These are phyloP conservation scores for Sebastes jordani DNA, from an alignment of 2,797 vertebrate genomes.

Conservation along the genomic window DNA sequence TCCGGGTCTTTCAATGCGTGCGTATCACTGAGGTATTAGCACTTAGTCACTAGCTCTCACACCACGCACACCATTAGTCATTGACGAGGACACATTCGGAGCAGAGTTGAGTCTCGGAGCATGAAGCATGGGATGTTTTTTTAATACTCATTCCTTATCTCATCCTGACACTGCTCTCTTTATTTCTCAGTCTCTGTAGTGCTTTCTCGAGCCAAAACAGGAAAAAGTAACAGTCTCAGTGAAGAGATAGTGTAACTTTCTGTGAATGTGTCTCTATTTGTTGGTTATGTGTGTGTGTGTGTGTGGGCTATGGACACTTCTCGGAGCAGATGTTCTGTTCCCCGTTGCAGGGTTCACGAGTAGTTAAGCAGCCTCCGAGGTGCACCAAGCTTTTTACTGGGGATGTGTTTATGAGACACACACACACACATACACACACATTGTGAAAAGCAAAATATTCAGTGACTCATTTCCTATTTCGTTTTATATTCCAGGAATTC, in stretches of 20 bases:
- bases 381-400: conserved; percentile 43
- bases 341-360: conserved; percentile 43
- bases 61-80: conserved; percentile 58
- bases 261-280: conserved; percentile 23
- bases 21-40: conserved; percentile 34
- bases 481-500: conserved; percentile 66
- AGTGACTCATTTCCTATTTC: conserved; percentile 73
- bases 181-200: conserved; percentile 14
- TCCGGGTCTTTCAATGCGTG: conserved; percentile 14
- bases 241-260: conserved; percentile 10
- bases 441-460: conserved; percentile 44
- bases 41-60: conserved; percentile 56
- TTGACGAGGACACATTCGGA: conserved; percentile 44
- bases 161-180: conserved; percentile 44
- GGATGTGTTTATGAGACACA: conserved; percentile 41
- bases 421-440: not conserved
- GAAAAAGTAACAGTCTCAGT: conserved; percentile 10
- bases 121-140: conserved; percentile 32
- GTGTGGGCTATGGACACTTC: conserved; percentile 16
- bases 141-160: conserved; percentile 49
- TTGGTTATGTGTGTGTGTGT: not conserved
- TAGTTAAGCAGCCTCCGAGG: conserved; percentile 49
- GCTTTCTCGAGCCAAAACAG: conserved; percentile 19
- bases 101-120: conserved; percentile 42
- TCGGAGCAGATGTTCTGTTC: conserved; percentile 62